Base-by-base conservation (phyloP, 1,140 invertebrate species). In the Vanessa atalanta region DNA sequence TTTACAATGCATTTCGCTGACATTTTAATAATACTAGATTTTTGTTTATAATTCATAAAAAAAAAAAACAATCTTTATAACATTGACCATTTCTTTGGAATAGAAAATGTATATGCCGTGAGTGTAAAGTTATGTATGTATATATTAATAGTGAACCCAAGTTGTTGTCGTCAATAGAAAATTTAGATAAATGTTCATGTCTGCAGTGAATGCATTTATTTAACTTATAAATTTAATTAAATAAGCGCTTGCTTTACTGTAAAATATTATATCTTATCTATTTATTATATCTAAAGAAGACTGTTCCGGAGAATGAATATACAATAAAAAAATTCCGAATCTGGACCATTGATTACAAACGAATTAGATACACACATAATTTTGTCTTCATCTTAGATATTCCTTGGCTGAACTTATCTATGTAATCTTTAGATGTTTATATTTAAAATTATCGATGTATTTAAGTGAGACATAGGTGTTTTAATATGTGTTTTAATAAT, bases 401-500 rank as follows among this genome's bases (percentile, higher is more conserved):
- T 16, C 20, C 16, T 9, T 57, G 53, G 9, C 53, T 57, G 16
- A 31, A 31, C 26, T 31, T 31, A 31, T 31, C 26, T 57, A 31
- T 31, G 1, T 26, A 3, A 12, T 57, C 53, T 57, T 57, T 57
- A 57, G 53, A 57, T 57, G 20, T 57, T 23, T 57, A 16, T 15
- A 57, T 23, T 20, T 57, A 16, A 7, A 26, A 53, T 16, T 31
- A 51, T 55, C 11, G 37, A 67, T 67, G 47, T 53, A 43, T 67
- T 31, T 37, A 43, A 14, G 6, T 53, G 13, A 31, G 6, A 31
- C 3, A 15, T 20, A 13, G 26, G 43, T 16, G 13, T 51, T 43
- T 12, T 66, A 66, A 66, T 16, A 8, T 31, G 48, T 51, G 15
- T 26, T 51, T 20, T 15, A 51, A 15, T 23, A n/a, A 31, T 51